These are phyloP conservation scores for Agapetus fuscipes DNA, from an alignment of 2,888 invertebrate species.

Conservation along the genomic window DNA sequence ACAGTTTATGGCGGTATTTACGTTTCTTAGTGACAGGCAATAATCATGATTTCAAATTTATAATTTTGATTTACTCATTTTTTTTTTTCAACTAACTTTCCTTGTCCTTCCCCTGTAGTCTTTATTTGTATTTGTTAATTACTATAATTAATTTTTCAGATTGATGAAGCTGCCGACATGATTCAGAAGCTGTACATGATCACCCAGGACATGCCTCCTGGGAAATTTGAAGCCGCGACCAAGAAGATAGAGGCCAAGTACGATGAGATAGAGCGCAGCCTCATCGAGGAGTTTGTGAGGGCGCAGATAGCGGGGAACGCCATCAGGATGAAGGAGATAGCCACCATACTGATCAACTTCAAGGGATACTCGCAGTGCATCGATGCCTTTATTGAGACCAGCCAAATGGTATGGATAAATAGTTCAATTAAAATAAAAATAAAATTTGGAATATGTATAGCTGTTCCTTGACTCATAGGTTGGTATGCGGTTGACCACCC, in stretches of 20 bases:
- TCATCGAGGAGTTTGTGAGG: slow-evolving; percentile 90
- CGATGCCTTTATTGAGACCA: slow-evolving; percentile 93
- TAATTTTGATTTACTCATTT: no score
- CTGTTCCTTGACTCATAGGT: no score
- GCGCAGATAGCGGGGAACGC: slow-evolving; percentile 81
- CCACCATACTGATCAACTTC: slow-evolving; percentile 86
- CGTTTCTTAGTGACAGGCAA: no score
- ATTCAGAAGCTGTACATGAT: slow-evolving; percentile 95
- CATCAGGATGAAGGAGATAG: slow-evolving; percentile 86
- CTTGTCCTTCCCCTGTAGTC: no score
- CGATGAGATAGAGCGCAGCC: slow-evolving; percentile 76
- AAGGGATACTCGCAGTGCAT: slow-evolving; percentile 95
- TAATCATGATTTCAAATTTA: no score
- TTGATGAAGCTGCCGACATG: slow-evolving; percentile 93
- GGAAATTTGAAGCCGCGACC: slow-evolving; percentile 77
- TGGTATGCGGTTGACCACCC: no score
- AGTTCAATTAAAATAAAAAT: slow-evolving; percentile 5
- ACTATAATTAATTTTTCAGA: slow-evolving; percentile 38
- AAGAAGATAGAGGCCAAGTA: slow-evolving; percentile 82
- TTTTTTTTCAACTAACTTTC: no score
- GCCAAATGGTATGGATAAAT: slow-evolving; percentile 90
- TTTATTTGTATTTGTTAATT: background rate
- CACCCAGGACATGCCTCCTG: slow-evolving; percentile 85
- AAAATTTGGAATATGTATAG: background rate
- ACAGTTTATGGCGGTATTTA: no score